Evolutionary conservation across 2,888 invertebrate species (phyloP).

Genomic region (Lasius platythorax): DNA sequence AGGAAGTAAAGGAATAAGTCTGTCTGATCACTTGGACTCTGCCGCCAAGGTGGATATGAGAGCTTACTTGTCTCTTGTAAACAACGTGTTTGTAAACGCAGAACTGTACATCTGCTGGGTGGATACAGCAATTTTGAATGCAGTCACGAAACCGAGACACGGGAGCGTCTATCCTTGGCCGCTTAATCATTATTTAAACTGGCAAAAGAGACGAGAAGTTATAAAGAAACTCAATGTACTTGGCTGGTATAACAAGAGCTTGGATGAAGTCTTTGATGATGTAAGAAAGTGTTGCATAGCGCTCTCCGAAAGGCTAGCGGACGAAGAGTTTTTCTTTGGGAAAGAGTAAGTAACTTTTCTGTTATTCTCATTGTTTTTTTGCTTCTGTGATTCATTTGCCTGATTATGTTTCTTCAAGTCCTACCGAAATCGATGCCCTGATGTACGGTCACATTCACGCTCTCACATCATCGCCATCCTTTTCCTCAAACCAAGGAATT

Average conservation of each 20-base stretch:
- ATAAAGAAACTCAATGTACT: slow-evolving; percentile 91
- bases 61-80: slow-evolving; percentile 96
- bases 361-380: background rate
- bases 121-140: slow-evolving; percentile 92
- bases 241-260: slow-evolving; percentile 93
- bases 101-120: slow-evolving; percentile 97
- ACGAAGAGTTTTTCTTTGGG: slow-evolving; percentile 94
- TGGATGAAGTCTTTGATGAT: slow-evolving; percentile 92
- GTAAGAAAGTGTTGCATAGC: slow-evolving; percentile 95
- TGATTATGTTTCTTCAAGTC: slow-evolving; percentile 86
- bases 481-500: slow-evolving; percentile 78
- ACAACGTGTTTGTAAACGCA: slow-evolving; percentile 95
- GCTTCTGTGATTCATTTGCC: background rate
- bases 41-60: slow-evolving; percentile 94
- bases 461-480: slow-evolving; percentile 85
- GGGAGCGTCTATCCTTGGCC: slow-evolving; percentile 98
- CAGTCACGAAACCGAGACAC: slow-evolving; percentile 94
- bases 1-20: slow-evolving; percentile 92
- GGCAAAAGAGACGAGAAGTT: slow-evolving; percentile 91
- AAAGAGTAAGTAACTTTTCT: slow-evolving; percentile 88
- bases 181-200: slow-evolving; percentile 93
- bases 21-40: slow-evolving; percentile 91
- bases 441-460: slow-evolving; percentile 90
- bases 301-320: slow-evolving; percentile 93
- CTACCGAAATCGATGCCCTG: slow-evolving; percentile 93